Conservation (phyloP, 2,888 invertebrate genomes). For the Harpagoxenus sublaevis region DNA sequence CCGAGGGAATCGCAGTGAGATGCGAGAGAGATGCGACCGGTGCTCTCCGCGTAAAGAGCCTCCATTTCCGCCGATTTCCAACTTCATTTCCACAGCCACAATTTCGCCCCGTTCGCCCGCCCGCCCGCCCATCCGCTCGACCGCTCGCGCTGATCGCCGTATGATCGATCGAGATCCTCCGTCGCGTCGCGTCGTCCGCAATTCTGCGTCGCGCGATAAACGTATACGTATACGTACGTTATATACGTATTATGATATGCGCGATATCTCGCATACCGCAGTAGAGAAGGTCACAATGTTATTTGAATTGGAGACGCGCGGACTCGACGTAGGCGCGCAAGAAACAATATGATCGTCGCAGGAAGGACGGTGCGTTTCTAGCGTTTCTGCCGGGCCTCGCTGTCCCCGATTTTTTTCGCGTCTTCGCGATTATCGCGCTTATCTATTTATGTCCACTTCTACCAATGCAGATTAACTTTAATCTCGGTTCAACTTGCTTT, state of each 20-base stretch:
- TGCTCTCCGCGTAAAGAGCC: constrained; percentile 69
- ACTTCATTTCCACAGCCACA: constrained; percentile 74
- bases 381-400: neutral
- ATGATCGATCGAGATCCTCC: constrained; percentile 61
- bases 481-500: too few species aligned
- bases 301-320: constrained; percentile 19
- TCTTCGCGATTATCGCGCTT: neutral
- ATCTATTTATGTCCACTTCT: neutral
- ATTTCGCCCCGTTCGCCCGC: constrained; percentile 53
- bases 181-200: too few species aligned
- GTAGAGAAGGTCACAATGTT: constrained; percentile 22
- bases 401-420: neutral
- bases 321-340: neutral
- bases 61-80: constrained; percentile 82
- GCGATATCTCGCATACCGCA: neutral
- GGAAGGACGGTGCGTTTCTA: neutral
- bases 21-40: constrained; percentile 34
- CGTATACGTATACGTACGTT: neutral
- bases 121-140: neutral
- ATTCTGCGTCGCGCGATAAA: neutral
- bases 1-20: constrained; percentile 52
- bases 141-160: neutral
- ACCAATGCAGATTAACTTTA: too few species aligned
- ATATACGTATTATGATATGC: neutral
- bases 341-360: neutral